A percentile compares a stretch with the other conserved stretches of the same genome.
These are phyloP conservation scores for Mnemiopsis leidyi DNA, from an alignment of 37 sponge, comb jelly and placozoan species.

Conservation along the genomic window DNA sequence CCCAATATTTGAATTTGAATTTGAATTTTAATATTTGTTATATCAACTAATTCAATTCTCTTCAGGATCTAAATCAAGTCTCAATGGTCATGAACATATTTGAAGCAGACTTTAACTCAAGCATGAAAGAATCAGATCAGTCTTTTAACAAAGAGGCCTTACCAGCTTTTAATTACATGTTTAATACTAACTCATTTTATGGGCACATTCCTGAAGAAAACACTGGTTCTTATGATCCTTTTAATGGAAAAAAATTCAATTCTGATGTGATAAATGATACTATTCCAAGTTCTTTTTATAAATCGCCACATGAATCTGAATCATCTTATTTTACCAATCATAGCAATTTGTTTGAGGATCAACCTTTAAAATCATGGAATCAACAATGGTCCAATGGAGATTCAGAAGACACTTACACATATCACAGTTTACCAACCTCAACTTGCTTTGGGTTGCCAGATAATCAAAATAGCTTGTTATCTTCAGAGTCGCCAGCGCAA, in stretches of 20 bases:
- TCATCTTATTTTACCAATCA: neutral
- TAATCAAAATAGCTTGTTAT: neutral
- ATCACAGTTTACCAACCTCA: neutral
- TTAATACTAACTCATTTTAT: neutral
- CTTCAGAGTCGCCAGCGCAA: neutral
- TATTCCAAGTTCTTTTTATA: neutral
- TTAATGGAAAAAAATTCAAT: neutral
- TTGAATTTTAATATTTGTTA: too few species aligned
- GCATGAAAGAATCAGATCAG: neutral
- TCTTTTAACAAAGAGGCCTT: neutral
- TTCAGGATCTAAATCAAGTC: too few species aligned
- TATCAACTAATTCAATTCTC: too few species aligned
- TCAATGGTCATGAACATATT: neutral
- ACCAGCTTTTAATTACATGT: neutral
- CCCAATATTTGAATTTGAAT: too few species aligned
- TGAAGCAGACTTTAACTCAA: neutral
- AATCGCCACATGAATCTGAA: neutral
- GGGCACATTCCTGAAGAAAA: neutral
- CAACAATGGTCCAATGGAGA: constrained; percentile 18
- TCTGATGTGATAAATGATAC: neutral
- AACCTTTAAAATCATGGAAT: neutral
- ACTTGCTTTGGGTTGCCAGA: neutral
- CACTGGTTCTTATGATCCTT: neutral
- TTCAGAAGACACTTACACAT: neutral
- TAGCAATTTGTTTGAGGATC: neutral